Evolutionary conservation across 2,888 invertebrate genomes (phyloP), one percentile per base, ranked within the genome.

Genomic region (Clitarchus hookeri): DNA sequence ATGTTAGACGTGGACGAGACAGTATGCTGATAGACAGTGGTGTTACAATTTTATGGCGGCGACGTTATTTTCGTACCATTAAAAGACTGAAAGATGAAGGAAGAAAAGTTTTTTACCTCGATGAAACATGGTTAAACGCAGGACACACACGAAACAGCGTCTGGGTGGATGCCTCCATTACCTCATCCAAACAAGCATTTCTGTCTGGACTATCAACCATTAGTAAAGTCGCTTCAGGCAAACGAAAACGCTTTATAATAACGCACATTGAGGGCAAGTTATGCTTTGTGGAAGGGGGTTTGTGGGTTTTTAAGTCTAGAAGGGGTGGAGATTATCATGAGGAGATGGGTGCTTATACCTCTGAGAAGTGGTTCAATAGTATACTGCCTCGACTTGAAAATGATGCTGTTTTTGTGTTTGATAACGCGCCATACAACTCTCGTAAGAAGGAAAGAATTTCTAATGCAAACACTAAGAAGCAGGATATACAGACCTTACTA

Each of bases 81-180:
- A n/a, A 44, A 82, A 6, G 11, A 27, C n/a, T 27, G 27, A 82
- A 27, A 4, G 8, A 8, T n/a, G 23, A 82, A 82, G 83, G 83
- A 82, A 8, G 27, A 27, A 9, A 9, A 23, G 13, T 82, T 89
- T 90, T 91, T 91, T 86, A 89, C 89, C 86, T 89, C 86, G 26
- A 86, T 87, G 87, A 91, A 91, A 83, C 87, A 87, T 84, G 89
- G 88, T 83, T 90, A 87, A 87, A 90, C 90, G 87, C 90, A 90
- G 83, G 83, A 8, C 83, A 82, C 11, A 82, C 26, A 27, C 27
- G 83, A 82, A 82, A 27, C 44, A 27, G 19, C 25, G 83, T 82
- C 9, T 82, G 83, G 83, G 83, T 82, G 83, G 83, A 82, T 44
- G 83, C 19, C 27, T 9, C 26, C 4, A 27, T 82, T 25, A 82